A percentile compares a stretch with the other conserved stretches of the same genome.
Conservation (phyloP, 2,113 vertebrate species). For the Catharus bicknelli region DNA sequence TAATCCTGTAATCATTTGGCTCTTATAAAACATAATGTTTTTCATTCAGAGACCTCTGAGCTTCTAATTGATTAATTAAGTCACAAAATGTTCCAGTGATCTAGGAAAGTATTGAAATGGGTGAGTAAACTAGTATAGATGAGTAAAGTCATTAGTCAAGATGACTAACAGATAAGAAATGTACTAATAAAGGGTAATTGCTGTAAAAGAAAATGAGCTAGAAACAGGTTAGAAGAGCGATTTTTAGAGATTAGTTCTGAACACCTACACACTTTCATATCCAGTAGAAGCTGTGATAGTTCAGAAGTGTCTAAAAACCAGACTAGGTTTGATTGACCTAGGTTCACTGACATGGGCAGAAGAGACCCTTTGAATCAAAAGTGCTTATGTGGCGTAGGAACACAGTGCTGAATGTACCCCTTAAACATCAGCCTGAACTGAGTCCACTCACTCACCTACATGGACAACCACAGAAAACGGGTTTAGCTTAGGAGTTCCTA, state of each 20-base stretch:
- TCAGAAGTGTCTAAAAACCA: background rate
- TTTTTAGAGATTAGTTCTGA: slow-evolving; percentile 27
- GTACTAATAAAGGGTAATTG: slow-evolving; percentile 13
- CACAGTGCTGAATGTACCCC: background rate
- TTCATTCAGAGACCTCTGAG: slow-evolving; percentile 30
- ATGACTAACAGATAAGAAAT: slow-evolving; percentile 58
- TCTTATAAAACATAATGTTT: background rate
- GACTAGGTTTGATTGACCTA: background rate
- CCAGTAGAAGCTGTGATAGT: background rate
- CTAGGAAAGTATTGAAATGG: slow-evolving; percentile 32
- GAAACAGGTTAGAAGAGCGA: background rate
- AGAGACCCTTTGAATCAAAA: background rate
- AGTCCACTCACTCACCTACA: background rate
- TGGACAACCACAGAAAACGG: background rate
- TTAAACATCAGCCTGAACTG: background rate
- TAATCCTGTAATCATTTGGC: background rate
- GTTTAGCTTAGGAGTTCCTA: background rate
- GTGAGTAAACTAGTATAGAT: slow-evolving; percentile 45
- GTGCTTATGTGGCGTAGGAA: background rate
- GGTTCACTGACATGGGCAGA: background rate
- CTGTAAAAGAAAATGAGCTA: background rate
- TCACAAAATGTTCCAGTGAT: slow-evolving; percentile 35
- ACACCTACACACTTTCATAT: slow-evolving; percentile 17
- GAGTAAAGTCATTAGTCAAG: slow-evolving; percentile 53
- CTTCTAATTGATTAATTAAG: background rate